A percentile compares a stretch with the other conserved stretches of the same genome.
Conservation (phyloP, 2,888 invertebrate genomes). For the Galerucella pusilla region DNA sequence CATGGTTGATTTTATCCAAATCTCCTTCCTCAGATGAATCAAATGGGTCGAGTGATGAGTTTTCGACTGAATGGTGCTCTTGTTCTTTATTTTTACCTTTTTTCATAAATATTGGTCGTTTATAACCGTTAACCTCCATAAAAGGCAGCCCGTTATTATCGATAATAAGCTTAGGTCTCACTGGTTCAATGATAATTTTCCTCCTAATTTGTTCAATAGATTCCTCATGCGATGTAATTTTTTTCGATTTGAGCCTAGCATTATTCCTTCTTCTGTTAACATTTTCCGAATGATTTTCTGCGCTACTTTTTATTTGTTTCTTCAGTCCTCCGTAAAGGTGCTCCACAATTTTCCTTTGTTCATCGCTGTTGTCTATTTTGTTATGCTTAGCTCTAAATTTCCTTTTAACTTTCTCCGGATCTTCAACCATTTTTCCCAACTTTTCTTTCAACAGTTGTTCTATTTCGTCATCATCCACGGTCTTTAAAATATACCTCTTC, state of each 20-base stretch:
- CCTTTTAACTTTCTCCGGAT: constrained; percentile 24
- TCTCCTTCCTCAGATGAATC: constrained; percentile 50
- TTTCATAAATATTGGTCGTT: constrained; percentile 52
- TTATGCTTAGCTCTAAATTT: constrained; percentile 19
- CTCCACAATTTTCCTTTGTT: constrained; percentile 14
- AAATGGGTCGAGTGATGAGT: constrained; percentile 31
- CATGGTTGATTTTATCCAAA: constrained; percentile 52
- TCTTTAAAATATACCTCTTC: constrained; percentile 57
- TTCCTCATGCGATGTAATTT: constrained; percentile 28
- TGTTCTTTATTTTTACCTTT: constrained; percentile 22
- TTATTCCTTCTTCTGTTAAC: constrained; percentile 5
- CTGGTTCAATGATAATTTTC: constrained; percentile 52
- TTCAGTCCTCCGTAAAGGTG: constrained; percentile 9
- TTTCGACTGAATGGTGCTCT: constrained; percentile 17
- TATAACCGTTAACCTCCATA: constrained; percentile 57
- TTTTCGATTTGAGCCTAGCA: background rate
- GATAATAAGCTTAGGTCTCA: constrained; percentile 57
- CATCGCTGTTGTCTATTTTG: constrained; percentile 10
- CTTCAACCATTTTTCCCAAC: constrained; percentile 47
- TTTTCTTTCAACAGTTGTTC: constrained; percentile 56
- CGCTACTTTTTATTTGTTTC: background rate
- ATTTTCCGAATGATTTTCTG: background rate
- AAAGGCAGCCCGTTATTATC: constrained; percentile 58
- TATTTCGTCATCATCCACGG: constrained; percentile 58
- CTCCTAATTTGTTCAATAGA: constrained; percentile 42